Evolutionary conservation across 2,113 vertebrate genomes (phyloP), one percentile per base, ranked within the genome.

Genomic region (Leucopsar rothschildi): DNA sequence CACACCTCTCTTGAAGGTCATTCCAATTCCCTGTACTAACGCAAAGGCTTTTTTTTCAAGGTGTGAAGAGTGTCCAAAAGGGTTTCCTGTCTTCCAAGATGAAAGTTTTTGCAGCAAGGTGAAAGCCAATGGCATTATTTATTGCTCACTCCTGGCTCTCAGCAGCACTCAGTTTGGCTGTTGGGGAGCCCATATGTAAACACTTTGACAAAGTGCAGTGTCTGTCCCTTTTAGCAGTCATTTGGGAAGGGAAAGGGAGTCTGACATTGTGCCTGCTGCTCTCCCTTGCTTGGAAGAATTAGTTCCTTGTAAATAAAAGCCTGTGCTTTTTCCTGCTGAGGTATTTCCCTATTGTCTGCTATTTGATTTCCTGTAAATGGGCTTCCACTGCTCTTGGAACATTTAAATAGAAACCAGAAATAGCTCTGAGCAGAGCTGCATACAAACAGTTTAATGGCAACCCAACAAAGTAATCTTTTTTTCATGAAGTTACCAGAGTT

Each of bases 331-430:
- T 93, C 93, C 94, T 97, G 94, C 85, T 78, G 88, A 86, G 61
- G 64, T 56, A 75, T 75, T 64, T 88, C 72, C 60, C 79, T 90
- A 86, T 94, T 95, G 92, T 95, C 65, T 88, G 72, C 18, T 82
- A 50, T 82, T 95, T 95, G 86, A 92, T 94, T 96, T 96, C 88
- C 88, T 86, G 88, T 76, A 92, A 88, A 88, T 88, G 64, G 82
- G 70, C 56, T 96, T 97, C 92, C 79, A 92, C 68, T 81, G 56
- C 71, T 92, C n/a, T 81, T 86, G 76, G 72, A 94, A 75, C 0
- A 0, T 52, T 86, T 88, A 86, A 92, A 93, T 47, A 86, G 77
- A 95, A 93, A 96, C 40, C 69, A 96, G 61, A 94, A 93, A 93
- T 76, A 92, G 64, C 57, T 76, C 57, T 71, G 44, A 53, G 66